Conservation (phyloP, 2,113 vertebrate species). For the Prunella fulvescens region DNA sequence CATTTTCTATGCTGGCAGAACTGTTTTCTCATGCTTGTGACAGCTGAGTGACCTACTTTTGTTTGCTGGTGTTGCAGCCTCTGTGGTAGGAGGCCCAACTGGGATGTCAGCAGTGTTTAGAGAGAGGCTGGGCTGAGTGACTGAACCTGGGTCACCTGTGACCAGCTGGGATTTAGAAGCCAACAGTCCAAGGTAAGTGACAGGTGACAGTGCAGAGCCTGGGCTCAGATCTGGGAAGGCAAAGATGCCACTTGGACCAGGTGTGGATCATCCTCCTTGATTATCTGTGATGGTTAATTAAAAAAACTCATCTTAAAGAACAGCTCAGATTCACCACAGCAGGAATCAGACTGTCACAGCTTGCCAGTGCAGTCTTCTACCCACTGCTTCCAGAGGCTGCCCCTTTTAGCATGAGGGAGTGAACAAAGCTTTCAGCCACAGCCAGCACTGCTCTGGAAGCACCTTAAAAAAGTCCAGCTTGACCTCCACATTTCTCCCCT, state of each 20-base stretch:
- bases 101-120: neutral
- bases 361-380: neutral
- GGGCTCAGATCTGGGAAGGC: neutral
- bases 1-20: neutral
- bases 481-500: neutral
- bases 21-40: neutral
- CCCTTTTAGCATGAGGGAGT: neutral
- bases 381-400: neutral
- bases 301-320: neutral
- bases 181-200: neutral
- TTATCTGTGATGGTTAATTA: neutral
- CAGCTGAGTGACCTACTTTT: conserved; percentile 16
- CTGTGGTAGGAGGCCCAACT: neutral
- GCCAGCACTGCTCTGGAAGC: neutral
- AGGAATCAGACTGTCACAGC: neutral
- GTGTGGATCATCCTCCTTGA: neutral
- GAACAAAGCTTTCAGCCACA: neutral
- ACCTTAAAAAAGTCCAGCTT: neutral
- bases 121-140: neutral
- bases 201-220: neutral
- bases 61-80: neutral
- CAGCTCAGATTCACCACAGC: neutral
- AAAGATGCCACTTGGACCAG: neutral
- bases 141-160: neutral
- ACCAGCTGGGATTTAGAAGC: neutral